These are phyloP conservation scores for Busseola fusca DNA, from an alignment of 2,888 invertebrate genomes.

Conservation along the genomic window DNA sequence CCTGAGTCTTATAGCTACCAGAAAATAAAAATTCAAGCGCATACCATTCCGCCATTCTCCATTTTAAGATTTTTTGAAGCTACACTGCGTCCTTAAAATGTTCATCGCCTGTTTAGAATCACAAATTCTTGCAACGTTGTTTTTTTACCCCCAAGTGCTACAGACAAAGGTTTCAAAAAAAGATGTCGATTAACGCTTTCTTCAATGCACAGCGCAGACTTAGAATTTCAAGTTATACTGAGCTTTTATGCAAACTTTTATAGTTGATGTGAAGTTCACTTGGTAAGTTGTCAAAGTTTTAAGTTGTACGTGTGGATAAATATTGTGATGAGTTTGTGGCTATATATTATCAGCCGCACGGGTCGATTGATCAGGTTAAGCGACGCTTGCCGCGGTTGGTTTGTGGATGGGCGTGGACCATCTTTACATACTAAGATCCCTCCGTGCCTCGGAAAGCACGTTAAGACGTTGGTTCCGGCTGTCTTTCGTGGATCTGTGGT, in stretches of 20 bases:
- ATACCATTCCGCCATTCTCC: too few species aligned
- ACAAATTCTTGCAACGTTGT: slow-evolving; percentile 15
- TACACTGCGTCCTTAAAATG: slow-evolving; percentile 4
- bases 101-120: slow-evolving; percentile 18
- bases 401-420: too few species aligned
- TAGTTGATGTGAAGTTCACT: slow-evolving; percentile 18
- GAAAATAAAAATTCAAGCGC: neutral
- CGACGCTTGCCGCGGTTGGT: too few species aligned
- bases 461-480: too few species aligned
- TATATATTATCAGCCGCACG: too few species aligned
- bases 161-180: slow-evolving; percentile 6
- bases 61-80: neutral
- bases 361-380: too few species aligned
- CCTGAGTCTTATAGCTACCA: neutral
- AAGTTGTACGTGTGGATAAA: slow-evolving; percentile 13
- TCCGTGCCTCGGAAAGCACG: too few species aligned
- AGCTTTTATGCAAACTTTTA: slow-evolving; percentile 21
- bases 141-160: neutral
- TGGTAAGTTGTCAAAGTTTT: slow-evolving; percentile 8
- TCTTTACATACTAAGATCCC: too few species aligned
- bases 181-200: slow-evolving; percentile 1
- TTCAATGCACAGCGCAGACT: neutral
- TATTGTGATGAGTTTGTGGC: too few species aligned
- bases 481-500: too few species aligned
- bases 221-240: slow-evolving; percentile 5